A percentile compares a stretch with the other conserved stretches of the same genome.
Conservation (phyloP, 2,888 invertebrate genomes). For the Ptycholaimellus sp. region DNA sequence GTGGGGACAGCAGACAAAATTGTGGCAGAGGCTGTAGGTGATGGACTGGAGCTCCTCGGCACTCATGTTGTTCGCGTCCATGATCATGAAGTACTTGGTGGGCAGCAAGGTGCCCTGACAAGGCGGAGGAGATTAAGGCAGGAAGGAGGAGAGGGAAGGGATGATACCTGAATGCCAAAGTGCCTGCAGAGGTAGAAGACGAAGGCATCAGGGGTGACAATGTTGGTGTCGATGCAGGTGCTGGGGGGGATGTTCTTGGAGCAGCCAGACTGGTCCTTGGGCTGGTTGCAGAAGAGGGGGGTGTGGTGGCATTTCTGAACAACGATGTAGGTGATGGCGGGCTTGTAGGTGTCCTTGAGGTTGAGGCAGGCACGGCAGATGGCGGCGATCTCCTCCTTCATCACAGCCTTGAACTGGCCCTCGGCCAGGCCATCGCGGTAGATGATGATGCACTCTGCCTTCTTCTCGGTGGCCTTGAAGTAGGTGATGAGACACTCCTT, state of each 20-base stretch:
- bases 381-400: constrained; percentile 10
- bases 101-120: constrained; percentile 21
- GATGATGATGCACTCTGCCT: constrained; percentile 13
- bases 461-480: too few relatives aligned
- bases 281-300: constrained; percentile 10
- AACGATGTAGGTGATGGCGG: constrained; percentile 15
- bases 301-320: constrained; percentile 18
- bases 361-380: constrained; percentile 9
- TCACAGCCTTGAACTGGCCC: constrained; percentile 10
- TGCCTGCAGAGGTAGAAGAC: constrained; percentile 19
- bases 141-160: neutral
- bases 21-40: constrained; percentile 54
- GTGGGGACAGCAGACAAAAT: constrained; percentile 52
- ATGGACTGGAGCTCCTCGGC: constrained; percentile 45
- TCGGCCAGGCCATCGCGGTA: constrained; percentile 17
- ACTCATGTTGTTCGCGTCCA: constrained; percentile 47
- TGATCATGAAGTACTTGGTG: constrained; percentile 58
- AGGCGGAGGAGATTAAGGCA: too few relatives aligned
- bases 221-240: constrained; percentile 14
- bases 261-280: constrained; percentile 3
- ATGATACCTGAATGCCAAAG: constrained; percentile 7
- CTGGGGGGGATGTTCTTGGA: constrained; percentile 2
- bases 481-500: too few relatives aligned
- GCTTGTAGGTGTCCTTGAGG: constrained; percentile 6
- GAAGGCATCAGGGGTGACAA: constrained; percentile 10